Evolutionary conservation across 2,797 vertebrate genomes (phyloP).

Genomic region (Gobio occitaniae): DNA sequence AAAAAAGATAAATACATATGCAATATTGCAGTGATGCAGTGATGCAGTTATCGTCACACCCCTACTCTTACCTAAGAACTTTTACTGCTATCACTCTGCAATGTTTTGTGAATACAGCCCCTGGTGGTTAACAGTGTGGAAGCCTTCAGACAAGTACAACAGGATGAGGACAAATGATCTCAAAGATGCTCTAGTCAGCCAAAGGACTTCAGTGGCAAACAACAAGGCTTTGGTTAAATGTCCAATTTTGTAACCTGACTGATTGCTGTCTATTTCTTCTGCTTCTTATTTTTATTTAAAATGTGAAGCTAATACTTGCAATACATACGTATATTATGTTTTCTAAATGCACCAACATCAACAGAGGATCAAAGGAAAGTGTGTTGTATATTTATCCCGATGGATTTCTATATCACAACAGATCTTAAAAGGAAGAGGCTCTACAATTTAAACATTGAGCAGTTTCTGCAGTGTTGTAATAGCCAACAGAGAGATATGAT

Average conservation of each 20-base stretch:
- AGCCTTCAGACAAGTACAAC: not conserved
- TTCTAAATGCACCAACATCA: not conserved
- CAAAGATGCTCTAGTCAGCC: not conserved
- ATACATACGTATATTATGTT: not conserved
- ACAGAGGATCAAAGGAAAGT: not conserved
- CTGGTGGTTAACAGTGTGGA: not conserved
- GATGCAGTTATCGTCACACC: too few species aligned
- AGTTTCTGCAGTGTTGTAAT: slow-evolving; percentile 5
- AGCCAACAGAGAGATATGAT: slow-evolving; percentile 9
- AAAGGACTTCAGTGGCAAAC: not conserved
- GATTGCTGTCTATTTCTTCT: not conserved
- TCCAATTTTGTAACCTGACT: not conserved
- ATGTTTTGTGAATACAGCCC: too few species aligned
- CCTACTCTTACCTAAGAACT: too few species aligned
- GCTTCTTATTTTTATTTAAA: not conserved
- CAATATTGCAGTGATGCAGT: too few species aligned
- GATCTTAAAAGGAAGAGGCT: not conserved
- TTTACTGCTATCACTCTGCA: too few species aligned
- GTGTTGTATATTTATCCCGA: not conserved
- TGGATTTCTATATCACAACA: slow-evolving; percentile 1
- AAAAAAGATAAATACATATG: too few species aligned
- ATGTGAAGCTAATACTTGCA: not conserved
- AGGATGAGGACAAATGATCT: not conserved
- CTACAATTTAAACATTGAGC: not conserved
- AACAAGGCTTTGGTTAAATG: not conserved